A percentile compares a stretch with the other conserved stretches of the same genome.
Evolutionary conservation across 2,888 invertebrate genomes (phyloP).

Genomic region (Amphiduros pacificus): DNA sequence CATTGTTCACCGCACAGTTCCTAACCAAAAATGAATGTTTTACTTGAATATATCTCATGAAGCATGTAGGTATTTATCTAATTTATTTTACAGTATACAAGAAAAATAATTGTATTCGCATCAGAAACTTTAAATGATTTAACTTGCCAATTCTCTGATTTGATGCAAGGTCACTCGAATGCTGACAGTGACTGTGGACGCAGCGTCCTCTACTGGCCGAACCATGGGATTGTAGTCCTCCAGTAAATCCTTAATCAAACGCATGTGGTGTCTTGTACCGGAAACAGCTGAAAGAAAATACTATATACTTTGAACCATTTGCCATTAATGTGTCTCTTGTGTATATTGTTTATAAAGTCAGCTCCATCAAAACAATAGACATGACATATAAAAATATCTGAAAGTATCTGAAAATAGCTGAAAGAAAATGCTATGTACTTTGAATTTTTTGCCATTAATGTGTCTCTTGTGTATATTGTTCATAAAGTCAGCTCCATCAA

Average conservation of each 20-base stretch:
- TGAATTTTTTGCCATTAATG: no score
- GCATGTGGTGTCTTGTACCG: neutral
- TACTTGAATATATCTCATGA: neutral
- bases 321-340: no score
- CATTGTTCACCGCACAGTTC: neutral
- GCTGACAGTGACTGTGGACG: conserved; percentile 6
- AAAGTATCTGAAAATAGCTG: neutral
- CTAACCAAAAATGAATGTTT: neutral
- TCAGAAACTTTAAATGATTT: neutral
- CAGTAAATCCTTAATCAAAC: conserved; percentile 3
- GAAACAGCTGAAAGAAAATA: neutral
- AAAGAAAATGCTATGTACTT: neutral
- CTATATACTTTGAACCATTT: neutral
- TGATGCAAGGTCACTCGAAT: conserved; percentile 9
- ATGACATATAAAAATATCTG: no score
- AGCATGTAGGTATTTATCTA: neutral
- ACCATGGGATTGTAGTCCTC: conserved; percentile 9
- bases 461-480: no score
- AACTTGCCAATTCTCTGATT: conserved; percentile 12
- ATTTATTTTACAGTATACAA: neutral
- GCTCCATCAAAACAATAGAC: no score
- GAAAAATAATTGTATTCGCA: neutral
- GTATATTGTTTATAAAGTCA: no score
- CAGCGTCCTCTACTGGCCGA: conserved; percentile 2
- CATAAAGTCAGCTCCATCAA: no score